Conservation (phyloP, 2,797 vertebrate genomes). For the Poecilia gillii region DNA sequence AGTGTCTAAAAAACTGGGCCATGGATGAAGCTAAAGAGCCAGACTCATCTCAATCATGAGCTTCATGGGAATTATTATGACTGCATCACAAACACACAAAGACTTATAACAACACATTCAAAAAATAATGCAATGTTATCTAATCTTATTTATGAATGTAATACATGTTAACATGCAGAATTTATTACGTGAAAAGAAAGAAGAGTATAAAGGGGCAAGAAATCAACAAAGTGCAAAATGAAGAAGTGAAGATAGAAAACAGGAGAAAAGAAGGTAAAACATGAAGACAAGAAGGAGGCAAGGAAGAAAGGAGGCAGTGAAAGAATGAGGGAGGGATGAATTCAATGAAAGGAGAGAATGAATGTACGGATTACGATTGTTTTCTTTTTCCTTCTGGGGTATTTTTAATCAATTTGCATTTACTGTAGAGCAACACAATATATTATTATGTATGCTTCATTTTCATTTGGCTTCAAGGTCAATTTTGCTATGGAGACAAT, state of each 20-base stretch:
- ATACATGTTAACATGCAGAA: neutral
- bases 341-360: neutral
- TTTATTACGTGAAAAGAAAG: neutral
- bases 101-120: neutral
- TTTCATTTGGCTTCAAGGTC: neutral
- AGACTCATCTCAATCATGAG: constrained; percentile 82
- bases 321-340: neutral
- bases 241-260: neutral
- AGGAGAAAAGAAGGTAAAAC: neutral
- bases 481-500: neutral
- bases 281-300: neutral
- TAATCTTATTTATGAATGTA: neutral
- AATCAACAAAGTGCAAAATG: neutral
- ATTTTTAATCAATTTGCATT: neutral
- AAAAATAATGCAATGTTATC: neutral
- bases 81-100: constrained; percentile 43
- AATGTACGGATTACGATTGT: no score
- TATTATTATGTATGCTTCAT: neutral
- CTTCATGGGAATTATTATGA: constrained; percentile 49
- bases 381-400: neutral
- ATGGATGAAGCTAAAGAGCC: constrained; percentile 74
- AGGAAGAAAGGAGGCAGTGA: neutral
- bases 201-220: neutral
- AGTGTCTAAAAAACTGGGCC: constrained; percentile 42
- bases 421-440: neutral